These are phyloP conservation scores for Melanotaenia boesemani DNA, from an alignment of 2,797 vertebrate species.

Conservation along the genomic window DNA sequence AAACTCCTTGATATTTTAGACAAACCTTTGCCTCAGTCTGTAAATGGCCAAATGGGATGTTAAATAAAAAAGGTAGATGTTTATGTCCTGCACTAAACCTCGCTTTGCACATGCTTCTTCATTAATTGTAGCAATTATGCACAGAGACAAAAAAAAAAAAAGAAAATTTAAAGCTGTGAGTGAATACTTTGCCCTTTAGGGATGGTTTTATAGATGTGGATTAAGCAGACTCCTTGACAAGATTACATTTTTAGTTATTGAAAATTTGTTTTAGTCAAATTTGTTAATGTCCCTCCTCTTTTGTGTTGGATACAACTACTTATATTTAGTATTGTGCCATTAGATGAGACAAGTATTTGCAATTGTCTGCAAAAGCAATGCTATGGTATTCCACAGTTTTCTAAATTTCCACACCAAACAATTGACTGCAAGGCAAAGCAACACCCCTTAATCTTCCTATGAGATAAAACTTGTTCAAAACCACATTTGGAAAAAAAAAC, in stretches of 20 bases:
- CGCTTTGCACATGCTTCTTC: slow-evolving; percentile 75
- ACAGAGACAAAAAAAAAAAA: slow-evolving; percentile 52
- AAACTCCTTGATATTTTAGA: slow-evolving; percentile 3
- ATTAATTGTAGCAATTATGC: slow-evolving; percentile 74
- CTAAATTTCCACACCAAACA: slow-evolving; percentile 12
- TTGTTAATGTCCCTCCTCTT: slow-evolving; percentile 22
- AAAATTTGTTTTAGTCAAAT: slow-evolving; percentile 35
- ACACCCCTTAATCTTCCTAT: background rate
- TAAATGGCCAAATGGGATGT: slow-evolving; percentile 16
- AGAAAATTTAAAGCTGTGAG: slow-evolving; percentile 62
- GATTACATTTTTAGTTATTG: slow-evolving; percentile 42
- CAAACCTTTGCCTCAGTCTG: slow-evolving; percentile 38
- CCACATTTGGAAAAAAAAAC: slow-evolving; percentile 21
- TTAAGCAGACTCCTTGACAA: slow-evolving; percentile 47
- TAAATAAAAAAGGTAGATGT: slow-evolving; percentile 46
- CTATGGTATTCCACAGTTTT: slow-evolving; percentile 19
- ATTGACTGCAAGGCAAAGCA: slow-evolving; percentile 13
- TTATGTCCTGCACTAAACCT: slow-evolving; percentile 63
- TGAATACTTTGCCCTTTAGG: slow-evolving; percentile 48
- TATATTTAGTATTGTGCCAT: slow-evolving; percentile 40
- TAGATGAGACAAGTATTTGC: slow-evolving; percentile 25
- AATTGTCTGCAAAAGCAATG: slow-evolving; percentile 9
- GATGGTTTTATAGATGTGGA: slow-evolving; percentile 54
- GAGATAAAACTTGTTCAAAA: slow-evolving; percentile 7
- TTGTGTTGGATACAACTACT: slow-evolving; percentile 44